Base-by-base conservation (phyloP, 1,140 invertebrate species). In the Drosophila willistoni region DNA sequence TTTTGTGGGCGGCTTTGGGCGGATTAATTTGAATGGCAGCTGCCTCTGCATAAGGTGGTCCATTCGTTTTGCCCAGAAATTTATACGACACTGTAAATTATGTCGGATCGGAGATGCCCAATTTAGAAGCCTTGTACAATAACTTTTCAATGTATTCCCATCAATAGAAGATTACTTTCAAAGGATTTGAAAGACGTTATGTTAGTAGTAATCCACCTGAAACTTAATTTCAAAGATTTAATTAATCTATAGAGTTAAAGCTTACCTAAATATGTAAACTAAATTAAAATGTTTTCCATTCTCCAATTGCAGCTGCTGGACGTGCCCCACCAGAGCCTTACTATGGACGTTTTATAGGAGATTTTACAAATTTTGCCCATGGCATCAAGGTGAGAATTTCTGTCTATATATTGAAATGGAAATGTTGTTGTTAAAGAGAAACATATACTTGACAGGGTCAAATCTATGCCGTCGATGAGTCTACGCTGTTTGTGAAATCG, bases 381-480 rank as follows among this genome's bases (percentile, higher is more conserved):
- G 95, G 94, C 34, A 96, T 98, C 47, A 92, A 90, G 78, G 91
- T 92, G 60, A 64, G 83, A 71, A 54, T 14, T 7, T 10, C 7
- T n/a, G 13, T 59, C 12, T 36, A 44, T 10, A 57, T 22, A 29
- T 6, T 7, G 10, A 10, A 12, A n/a, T 54, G 13, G 6, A n/a
- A 3, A 2, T 7, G 33, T 14, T 22, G 47, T 19, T 25, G 25
- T 33, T 29, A 34, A 3, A 10, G 7, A 34, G 1, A 17, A 2
- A 14, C 17, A 25, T 22, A 7, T 9, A 61, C 5, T 51, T 54
- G 2, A 34, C 93, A 93, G 42, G 97, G 97, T 2, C 94, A 94
- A 1, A 96, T 96, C 7, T 98, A 97, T 92, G 97, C 96, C 0
- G 96, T 98, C 1, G 97, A 98, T 84, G 97, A 98, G 81, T 95